Evolutionary conservation across 2,888 invertebrate species (phyloP).

Genomic region (Argyresthia goedartella): DNA sequence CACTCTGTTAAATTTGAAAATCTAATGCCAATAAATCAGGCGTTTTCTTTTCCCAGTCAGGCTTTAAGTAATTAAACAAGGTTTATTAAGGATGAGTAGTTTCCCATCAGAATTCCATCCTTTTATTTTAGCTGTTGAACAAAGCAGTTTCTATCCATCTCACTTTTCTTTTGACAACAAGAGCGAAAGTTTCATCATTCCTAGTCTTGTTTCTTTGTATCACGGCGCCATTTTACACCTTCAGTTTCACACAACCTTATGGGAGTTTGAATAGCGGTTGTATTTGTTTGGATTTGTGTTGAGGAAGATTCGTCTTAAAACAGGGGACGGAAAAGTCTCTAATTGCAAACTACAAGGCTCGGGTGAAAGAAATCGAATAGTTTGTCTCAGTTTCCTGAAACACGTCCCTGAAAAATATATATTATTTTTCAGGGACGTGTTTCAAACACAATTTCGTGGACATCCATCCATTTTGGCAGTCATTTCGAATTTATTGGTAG

Average conservation of each 20-base stretch:
- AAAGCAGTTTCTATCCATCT: not conserved
- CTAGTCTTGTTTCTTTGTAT: slow-evolving; percentile 1
- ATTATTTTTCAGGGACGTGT: no score
- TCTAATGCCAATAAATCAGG: no score
- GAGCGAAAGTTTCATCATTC: slow-evolving; percentile 1
- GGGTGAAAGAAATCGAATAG: no score
- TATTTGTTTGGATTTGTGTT: not conserved
- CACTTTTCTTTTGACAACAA: not conserved
- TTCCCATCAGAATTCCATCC: no score
- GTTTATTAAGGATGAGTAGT: no score
- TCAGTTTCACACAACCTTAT: not conserved
- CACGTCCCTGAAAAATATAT: not conserved
- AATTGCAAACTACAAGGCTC: not conserved
- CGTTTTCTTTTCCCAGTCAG: no score
- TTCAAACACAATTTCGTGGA: no score
- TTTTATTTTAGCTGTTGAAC: no score
- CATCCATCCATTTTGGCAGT: no score
- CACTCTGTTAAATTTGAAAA: no score
- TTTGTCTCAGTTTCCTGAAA: not conserved
- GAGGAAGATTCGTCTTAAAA: not conserved
- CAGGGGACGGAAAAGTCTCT: not conserved
- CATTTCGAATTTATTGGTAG: no score
- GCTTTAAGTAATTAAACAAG: no score
- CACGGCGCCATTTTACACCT: not conserved
- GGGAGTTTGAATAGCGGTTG: not conserved